Percentiles rank a stretch among this genome's conserved stretches.
phyloP scores from a whole-genome alignment of 2,888 invertebrate genomes.

The Tenthredo mesomela region DNA sequence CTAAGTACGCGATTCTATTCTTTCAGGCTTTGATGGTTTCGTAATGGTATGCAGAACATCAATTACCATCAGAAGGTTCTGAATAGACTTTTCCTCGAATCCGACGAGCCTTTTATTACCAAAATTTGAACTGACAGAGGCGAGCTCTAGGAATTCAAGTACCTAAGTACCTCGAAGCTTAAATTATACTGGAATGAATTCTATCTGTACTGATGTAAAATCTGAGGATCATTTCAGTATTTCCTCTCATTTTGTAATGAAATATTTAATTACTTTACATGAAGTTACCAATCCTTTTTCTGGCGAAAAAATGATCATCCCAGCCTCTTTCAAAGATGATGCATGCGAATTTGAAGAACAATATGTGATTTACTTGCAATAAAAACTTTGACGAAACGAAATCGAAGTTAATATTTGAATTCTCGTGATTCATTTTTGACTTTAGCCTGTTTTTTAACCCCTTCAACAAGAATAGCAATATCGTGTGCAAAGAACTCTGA shows the following conservation, averaged over 20 bases:
- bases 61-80: not conserved
- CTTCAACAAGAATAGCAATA: too few species aligned
- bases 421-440: not conserved
- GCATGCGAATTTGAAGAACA: too few species aligned
- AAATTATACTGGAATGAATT: not conserved
- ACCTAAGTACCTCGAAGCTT: not conserved
- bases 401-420: not conserved
- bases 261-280: not conserved
- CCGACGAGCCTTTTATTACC: not conserved
- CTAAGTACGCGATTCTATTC: not conserved
- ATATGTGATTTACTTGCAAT: not conserved
- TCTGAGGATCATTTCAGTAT: not conserved
- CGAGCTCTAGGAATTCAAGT: not conserved
- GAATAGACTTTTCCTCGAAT: not conserved
- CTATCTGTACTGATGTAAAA: too few species aligned
- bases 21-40: not conserved
- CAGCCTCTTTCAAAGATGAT: too few species aligned
- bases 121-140: not conserved
- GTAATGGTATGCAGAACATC: not conserved
- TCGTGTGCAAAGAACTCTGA: too few species aligned
- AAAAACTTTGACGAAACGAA: not conserved
- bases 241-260: not conserved
- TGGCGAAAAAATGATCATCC: too few species aligned
- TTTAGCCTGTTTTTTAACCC: not conserved
- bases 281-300: too few species aligned